Conservation (phyloP, 2,113 vertebrate genomes). For the Siphamia tubifer region DNA sequence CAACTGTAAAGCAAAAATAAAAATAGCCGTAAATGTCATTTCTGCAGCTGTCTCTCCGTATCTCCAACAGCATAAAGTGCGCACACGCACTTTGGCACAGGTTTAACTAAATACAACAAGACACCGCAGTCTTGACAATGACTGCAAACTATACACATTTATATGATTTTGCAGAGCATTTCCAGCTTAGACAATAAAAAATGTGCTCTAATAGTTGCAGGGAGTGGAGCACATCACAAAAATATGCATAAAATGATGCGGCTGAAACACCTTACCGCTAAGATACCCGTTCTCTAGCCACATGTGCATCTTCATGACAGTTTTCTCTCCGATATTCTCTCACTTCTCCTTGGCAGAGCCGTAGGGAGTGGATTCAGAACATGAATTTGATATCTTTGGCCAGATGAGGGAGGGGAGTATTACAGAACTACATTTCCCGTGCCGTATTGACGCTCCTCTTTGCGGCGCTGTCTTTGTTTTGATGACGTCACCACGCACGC, state of each 20-base stretch:
- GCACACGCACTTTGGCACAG: no score
- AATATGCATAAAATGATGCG: background rate
- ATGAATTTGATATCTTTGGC: constrained; percentile 59
- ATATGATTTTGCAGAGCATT: no score
- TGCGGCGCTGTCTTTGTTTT: constrained; percentile 51
- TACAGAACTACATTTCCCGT: constrained; percentile 77
- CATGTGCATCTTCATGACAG: constrained; percentile 71
- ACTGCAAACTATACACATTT: no score
- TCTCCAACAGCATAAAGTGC: no score
- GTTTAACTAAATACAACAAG: no score
- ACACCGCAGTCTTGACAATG: no score
- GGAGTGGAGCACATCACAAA: no score
- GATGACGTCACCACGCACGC: constrained; percentile 64
- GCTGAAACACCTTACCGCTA: constrained; percentile 42
- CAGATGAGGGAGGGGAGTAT: background rate
- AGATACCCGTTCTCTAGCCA: constrained; percentile 69
- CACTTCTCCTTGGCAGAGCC: constrained; percentile 6
- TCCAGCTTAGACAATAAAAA: no score
- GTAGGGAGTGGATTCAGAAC: constrained; percentile 26
- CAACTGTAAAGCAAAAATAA: background rate
- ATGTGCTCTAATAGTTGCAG: no score
- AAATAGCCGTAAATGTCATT: background rate
- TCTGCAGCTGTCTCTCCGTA: no score
- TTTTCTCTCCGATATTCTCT: constrained; percentile 11
- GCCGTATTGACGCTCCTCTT: background rate